Evolutionary conservation across 1,140 invertebrate species (phyloP).

Genomic region (Saccostrea echinata): DNA sequence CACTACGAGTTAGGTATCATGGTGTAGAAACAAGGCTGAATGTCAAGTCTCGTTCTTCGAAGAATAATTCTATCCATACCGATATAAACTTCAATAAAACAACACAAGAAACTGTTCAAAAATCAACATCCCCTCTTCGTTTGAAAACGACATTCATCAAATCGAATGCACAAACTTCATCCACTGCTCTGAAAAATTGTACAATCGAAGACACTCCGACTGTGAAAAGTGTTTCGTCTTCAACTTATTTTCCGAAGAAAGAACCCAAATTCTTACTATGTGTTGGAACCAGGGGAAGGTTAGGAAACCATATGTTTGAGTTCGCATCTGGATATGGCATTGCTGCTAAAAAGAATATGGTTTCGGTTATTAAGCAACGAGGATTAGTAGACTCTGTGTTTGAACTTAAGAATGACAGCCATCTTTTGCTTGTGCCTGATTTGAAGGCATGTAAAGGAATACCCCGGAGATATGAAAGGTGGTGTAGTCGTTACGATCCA

Average conservation of each 20-base stretch:
- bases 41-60: neutral
- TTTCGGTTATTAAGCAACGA: neutral
- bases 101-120: neutral
- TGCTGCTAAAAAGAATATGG: conserved; percentile 47
- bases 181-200: neutral
- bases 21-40: too few species aligned
- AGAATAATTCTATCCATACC: neutral
- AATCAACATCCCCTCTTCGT: neutral
- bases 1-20: too few species aligned
- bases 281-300: conserved; percentile 41
- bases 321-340: conserved; percentile 61
- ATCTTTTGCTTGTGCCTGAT: neutral
- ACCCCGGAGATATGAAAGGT: neutral
- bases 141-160: neutral
- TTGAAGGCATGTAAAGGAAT: neutral
- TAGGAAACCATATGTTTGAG: conserved; percentile 63
- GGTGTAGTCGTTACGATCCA: conserved; percentile 35
- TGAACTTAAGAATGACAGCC: conserved; percentile 1
- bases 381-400: neutral
- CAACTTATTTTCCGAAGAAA: neutral
- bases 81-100: neutral
- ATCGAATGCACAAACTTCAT: neutral
- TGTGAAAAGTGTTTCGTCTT: too few species aligned
- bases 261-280: neutral
- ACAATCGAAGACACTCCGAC: neutral